Evolutionary conservation across 2,888 invertebrate species (phyloP).

Genomic region (Deilephila elpenor): DNA sequence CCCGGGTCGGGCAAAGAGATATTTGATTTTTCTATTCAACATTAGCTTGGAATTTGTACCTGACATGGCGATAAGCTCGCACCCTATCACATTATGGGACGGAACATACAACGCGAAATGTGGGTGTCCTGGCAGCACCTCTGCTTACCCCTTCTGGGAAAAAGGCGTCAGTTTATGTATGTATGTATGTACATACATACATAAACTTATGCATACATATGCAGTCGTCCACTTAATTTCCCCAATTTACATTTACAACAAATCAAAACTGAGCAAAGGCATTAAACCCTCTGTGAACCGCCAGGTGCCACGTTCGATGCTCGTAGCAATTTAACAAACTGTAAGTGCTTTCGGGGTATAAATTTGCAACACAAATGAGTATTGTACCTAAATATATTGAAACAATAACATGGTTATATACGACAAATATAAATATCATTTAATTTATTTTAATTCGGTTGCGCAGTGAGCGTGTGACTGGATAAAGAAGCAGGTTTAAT

Average conservation of each 20-base stretch:
- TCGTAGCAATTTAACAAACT: slow-evolving; percentile 67
- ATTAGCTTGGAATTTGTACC: too few species aligned
- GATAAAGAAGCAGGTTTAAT: neutral
- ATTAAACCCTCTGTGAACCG: slow-evolving; percentile 42
- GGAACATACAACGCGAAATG: too few species aligned
- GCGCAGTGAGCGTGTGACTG: neutral
- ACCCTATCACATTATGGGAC: too few species aligned
- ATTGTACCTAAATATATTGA: slow-evolving; percentile 16
- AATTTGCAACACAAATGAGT: slow-evolving; percentile 75
- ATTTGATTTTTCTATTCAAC: too few species aligned
- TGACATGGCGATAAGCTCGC: too few species aligned
- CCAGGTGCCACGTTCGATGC: slow-evolving; percentile 46
- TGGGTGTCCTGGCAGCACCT: too few species aligned
- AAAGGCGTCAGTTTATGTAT: too few species aligned
- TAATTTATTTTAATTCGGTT: neutral
- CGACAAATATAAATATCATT: neutral
- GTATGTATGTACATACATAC: too few species aligned
- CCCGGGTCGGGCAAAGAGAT: too few species aligned
- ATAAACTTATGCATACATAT: too few species aligned
- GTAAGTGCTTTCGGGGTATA: slow-evolving; percentile 69
- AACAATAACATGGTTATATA: slow-evolving; percentile 18
- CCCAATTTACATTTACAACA: slow-evolving; percentile 45
- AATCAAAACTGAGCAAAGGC: slow-evolving; percentile 39
- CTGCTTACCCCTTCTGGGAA: too few species aligned
- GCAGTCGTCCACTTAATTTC: slow-evolving; percentile 16